phyloP scores from a whole-genome alignment of 2,113 vertebrate genomes.

The Bostrychus sinensis region DNA sequence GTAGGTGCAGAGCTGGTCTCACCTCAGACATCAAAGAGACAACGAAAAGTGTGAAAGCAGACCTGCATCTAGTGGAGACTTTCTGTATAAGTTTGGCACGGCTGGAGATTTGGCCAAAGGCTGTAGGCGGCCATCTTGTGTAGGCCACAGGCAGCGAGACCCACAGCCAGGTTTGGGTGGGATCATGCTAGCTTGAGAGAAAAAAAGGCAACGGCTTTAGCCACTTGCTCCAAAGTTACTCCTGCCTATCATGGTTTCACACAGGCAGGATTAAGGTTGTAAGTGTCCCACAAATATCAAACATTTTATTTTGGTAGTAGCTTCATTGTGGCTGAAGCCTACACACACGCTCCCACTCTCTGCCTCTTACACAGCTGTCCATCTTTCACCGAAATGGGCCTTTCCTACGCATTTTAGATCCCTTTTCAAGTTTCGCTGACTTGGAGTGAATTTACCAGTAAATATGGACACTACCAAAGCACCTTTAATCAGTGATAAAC shows the following conservation, averaged over 20 bases:
- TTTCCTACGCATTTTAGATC: slow-evolving; percentile 38
- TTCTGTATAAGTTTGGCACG: slow-evolving; percentile 65
- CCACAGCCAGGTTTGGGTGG: slow-evolving; percentile 35
- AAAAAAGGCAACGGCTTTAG: slow-evolving; percentile 46
- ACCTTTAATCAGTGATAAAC: slow-evolving; percentile 65
- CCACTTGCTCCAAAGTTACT: slow-evolving; percentile 46
- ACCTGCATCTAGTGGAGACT: slow-evolving; percentile 48
- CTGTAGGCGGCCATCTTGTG: slow-evolving; percentile 52
- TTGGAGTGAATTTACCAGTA: slow-evolving; percentile 63
- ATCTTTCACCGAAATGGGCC: slow-evolving; percentile 19
- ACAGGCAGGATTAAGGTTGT: slow-evolving; percentile 22
- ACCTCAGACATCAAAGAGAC: slow-evolving; percentile 29
- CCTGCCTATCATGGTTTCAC: slow-evolving; percentile 20
- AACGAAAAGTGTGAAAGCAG: slow-evolving; percentile 40
- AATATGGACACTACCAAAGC: slow-evolving; percentile 66
- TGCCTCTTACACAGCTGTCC: slow-evolving; percentile 39
- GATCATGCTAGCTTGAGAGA: slow-evolving; percentile 57
- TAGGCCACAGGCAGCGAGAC: slow-evolving; percentile 63
- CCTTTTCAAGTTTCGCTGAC: slow-evolving; percentile 58
- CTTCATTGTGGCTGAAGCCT: slow-evolving; percentile 30
- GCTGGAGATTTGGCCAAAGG: slow-evolving; percentile 65
- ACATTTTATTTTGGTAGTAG: slow-evolving; percentile 26
- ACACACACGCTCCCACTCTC: slow-evolving; percentile 53
- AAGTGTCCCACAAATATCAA: slow-evolving; percentile 28
- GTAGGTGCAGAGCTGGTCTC: slow-evolving; percentile 59